These are phyloP conservation scores for Pygoscelis antarcticus DNA, from an alignment of 2,113 vertebrate genomes.

Conservation along the genomic window DNA sequence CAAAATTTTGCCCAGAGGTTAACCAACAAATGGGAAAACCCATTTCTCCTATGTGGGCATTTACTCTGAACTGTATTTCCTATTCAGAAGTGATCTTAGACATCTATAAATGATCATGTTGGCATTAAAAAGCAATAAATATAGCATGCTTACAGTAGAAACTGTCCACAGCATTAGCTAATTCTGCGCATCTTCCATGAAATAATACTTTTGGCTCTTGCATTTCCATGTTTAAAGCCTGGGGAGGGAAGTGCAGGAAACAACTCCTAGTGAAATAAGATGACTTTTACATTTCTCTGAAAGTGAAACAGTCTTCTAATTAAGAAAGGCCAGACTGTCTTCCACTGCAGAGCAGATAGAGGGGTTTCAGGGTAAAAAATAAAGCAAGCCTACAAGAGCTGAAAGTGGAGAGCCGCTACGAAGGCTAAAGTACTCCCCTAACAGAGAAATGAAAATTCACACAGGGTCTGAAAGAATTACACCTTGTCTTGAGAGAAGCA, in stretches of 20 bases:
- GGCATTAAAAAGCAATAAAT: background rate
- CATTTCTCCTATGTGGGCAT: background rate
- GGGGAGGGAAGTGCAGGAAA: background rate
- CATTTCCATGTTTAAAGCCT: background rate
- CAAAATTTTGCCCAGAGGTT: background rate
- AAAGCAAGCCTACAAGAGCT: background rate
- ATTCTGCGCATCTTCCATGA: background rate
- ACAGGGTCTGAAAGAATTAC: background rate
- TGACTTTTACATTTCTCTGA: background rate
- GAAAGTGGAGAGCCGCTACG: background rate
- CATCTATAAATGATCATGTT: background rate
- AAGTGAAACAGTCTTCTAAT: background rate
- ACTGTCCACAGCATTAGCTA: background rate
- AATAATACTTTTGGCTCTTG: background rate
- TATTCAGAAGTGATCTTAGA: background rate
- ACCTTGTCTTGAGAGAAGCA: background rate
- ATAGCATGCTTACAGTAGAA: background rate
- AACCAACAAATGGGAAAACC: background rate
- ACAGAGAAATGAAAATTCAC: background rate
- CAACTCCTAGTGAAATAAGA: background rate
- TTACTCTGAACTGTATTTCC: background rate
- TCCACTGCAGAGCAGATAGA: background rate
- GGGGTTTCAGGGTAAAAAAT: background rate
- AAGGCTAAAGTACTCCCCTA: background rate
- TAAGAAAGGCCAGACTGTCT: background rate